Percentiles rank a stretch among this genome's conserved stretches.
phyloP scores from a whole-genome alignment of 1,140 invertebrate species.

The Danaus plexippus region DNA sequence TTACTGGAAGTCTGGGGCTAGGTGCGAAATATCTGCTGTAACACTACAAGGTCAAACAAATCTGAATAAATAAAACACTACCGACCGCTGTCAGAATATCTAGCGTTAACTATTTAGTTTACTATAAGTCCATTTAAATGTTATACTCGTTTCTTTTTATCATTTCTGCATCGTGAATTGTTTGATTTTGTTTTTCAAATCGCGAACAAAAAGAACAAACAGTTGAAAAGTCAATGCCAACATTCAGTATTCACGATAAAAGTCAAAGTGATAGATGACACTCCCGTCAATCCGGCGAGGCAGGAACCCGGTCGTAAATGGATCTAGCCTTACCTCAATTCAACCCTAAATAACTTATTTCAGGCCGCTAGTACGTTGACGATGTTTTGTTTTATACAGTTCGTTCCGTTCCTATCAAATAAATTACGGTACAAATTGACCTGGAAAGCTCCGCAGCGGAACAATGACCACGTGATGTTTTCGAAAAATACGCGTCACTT shows the following conservation, averaged over 20 bases:
- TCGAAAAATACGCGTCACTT: no score
- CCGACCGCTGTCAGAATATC: slow-evolving; percentile 10
- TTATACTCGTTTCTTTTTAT: no score
- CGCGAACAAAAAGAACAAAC: no score
- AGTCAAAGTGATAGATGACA: slow-evolving; percentile 3
- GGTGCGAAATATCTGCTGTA: slow-evolving; percentile 7
- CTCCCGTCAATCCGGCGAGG: slow-evolving; percentile 6
- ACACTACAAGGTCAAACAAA: slow-evolving; percentile 17
- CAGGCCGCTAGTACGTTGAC: slow-evolving; percentile 16
- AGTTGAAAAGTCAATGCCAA: no score
- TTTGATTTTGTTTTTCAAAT: no score
- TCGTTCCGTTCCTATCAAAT: slow-evolving; percentile 36
- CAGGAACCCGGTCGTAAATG: slow-evolving; percentile 6
- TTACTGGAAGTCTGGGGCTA: neutral
- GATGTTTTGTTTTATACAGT: slow-evolving; percentile 41
- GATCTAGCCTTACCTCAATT: slow-evolving; percentile 13
- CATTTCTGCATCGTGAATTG: no score
- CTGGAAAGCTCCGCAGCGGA: slow-evolving; percentile 39
- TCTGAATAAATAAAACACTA: slow-evolving; percentile 20
- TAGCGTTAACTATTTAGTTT: neutral
- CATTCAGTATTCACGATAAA: slow-evolving; percentile 1
- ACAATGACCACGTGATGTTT: slow-evolving; percentile 27
- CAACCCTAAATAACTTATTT: slow-evolving; percentile 8
- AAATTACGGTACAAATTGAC: slow-evolving; percentile 53
- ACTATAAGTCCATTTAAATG: no score